phyloP scores from a whole-genome alignment of 2,797 vertebrate species.

The Tachyglossus aculeatus region DNA sequence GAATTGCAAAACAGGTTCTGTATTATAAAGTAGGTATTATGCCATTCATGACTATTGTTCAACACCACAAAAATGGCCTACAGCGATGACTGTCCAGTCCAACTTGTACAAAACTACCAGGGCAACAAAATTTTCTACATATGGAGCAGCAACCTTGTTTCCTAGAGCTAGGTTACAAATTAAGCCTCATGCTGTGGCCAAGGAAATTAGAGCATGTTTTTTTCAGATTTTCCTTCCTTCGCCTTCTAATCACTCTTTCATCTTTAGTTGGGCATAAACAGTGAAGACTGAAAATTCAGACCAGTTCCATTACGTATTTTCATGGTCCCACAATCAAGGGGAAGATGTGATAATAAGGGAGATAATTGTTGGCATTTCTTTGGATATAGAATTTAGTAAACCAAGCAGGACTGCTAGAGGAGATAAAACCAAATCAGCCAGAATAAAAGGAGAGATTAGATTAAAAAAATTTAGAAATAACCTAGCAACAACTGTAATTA shows the following conservation, averaged over 20 bases:
- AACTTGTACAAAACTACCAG: slow-evolving; percentile 34
- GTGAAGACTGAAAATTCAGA: not conserved
- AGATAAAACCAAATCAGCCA: not conserved
- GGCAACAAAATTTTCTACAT: slow-evolving; percentile 42
- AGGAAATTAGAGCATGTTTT: slow-evolving; percentile 4
- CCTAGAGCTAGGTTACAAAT: slow-evolving; percentile 16
- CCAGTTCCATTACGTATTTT: not conserved
- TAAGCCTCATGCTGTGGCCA: slow-evolving; percentile 12
- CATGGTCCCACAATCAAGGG: not conserved
- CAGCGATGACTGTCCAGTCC: slow-evolving; percentile 51
- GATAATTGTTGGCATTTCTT: not conserved
- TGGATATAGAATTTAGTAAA: not conserved
- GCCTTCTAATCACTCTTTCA: not conserved
- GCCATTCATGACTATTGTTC: slow-evolving; percentile 40
- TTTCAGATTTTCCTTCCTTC: not conserved
- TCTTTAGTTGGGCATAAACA: not conserved
- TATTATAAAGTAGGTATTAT: slow-evolving; percentile 36
- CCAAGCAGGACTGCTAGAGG: not conserved
- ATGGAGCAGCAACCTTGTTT: slow-evolving; percentile 12
- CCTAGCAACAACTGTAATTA: not conserved
- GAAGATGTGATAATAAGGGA: not conserved
- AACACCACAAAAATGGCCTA: slow-evolving; percentile 40
- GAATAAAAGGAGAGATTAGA: not conserved
- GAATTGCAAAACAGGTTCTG: slow-evolving; percentile 27
- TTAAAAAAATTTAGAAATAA: not conserved